Percentiles rank a stretch among this genome's conserved stretches.
phyloP scores from a whole-genome alignment of 2,797 vertebrate species.

The Neostethus bicornis region DNA sequence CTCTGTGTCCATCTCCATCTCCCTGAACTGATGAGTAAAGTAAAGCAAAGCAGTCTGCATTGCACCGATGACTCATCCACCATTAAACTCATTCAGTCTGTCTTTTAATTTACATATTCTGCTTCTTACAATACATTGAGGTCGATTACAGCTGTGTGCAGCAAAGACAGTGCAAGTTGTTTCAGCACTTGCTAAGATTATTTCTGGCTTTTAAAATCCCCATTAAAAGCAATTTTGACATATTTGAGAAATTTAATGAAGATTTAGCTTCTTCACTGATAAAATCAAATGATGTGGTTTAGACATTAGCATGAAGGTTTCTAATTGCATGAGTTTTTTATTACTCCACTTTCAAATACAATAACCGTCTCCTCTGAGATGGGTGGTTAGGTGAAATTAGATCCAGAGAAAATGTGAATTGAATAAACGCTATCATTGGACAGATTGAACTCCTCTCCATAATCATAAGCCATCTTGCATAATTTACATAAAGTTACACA shows the following conservation, averaged over 20 bases:
- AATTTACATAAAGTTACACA: slow-evolving; percentile 45
- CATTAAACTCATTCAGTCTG: not conserved
- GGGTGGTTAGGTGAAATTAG: slow-evolving; percentile 28
- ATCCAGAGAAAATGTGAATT: slow-evolving; percentile 42
- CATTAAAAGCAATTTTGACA: not conserved
- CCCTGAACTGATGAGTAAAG: slow-evolving; percentile 47
- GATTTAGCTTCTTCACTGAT: slow-evolving; percentile 23
- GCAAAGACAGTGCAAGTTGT: slow-evolving; percentile 2
- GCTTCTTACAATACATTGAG: slow-evolving; percentile 12
- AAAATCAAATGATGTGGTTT: slow-evolving; percentile 18
- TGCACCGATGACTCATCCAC: slow-evolving; percentile 27
- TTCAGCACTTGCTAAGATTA: not conserved
- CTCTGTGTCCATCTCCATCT: slow-evolving; percentile 46
- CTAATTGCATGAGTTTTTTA: slow-evolving; percentile 44
- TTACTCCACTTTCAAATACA: slow-evolving; percentile 30
- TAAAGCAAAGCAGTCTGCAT: slow-evolving; percentile 34
- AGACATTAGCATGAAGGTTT: slow-evolving; percentile 16
- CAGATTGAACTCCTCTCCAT: slow-evolving; percentile 40
- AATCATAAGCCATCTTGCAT: slow-evolving; percentile 39
- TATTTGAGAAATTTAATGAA: slow-evolving; percentile 28
- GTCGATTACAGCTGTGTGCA: slow-evolving; percentile 12
- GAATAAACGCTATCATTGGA: slow-evolving; percentile 46
- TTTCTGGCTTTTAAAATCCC: slow-evolving; percentile 2
- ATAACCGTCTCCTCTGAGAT: slow-evolving; percentile 39
- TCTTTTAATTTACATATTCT: slow-evolving; percentile 5